phyloP scores from a whole-genome alignment of 23 tunicate species.

The Botrylloides violaceus region DNA sequence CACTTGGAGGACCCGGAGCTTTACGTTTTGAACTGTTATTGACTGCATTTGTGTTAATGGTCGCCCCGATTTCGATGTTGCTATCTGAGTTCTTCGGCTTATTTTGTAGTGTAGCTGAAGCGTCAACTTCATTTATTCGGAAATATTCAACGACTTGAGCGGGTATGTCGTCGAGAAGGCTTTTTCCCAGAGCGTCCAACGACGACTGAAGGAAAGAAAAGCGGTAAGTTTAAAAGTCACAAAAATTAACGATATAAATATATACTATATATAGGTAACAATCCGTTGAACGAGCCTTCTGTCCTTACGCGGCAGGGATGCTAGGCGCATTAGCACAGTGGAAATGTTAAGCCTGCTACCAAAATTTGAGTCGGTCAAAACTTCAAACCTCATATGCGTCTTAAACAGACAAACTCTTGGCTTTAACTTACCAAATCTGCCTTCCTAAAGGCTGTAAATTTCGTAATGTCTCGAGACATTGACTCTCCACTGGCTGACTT shows the following conservation, averaged over 20 bases:
- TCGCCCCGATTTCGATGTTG: no score
- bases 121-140: background rate
- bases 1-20: background rate
- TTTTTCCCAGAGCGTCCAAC: slow-evolving; percentile 13
- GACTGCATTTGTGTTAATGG: background rate
- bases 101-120: background rate
- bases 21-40: background rate
- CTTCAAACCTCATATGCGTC: background rate
- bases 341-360: no score
- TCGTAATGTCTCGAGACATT: background rate
- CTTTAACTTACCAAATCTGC: slow-evolving; percentile 8
- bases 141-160: slow-evolving; percentile 8
- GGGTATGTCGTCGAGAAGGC: slow-evolving; percentile 7
- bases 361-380: no score
- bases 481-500: slow-evolving; percentile 5
- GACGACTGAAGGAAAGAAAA: slow-evolving; percentile 7
- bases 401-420: background rate
- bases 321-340: no score
- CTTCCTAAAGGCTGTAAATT: slow-evolving; percentile 8
- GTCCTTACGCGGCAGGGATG: no score
- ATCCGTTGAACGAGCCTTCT: no score
- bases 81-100: background rate
- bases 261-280: no score
- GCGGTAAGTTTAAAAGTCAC: no score
- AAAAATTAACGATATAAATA: no score